These are phyloP conservation scores for Crypturellus tataupa DNA, from an alignment of 2,797 vertebrate genomes.

Conservation along the genomic window DNA sequence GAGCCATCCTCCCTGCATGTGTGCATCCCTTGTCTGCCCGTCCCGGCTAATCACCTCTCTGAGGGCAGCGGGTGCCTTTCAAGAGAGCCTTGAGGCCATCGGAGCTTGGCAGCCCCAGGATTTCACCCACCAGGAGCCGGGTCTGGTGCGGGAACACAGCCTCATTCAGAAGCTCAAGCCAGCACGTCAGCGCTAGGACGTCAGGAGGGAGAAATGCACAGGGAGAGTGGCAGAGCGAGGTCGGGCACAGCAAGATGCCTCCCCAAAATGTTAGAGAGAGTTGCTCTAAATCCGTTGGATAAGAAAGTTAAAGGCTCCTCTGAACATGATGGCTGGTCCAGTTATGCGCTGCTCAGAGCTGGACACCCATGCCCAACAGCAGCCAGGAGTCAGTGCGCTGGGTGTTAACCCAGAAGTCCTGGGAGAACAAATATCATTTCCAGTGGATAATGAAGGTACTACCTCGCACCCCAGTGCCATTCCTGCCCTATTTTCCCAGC, in stretches of 20 bases:
- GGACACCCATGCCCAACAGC: not conserved
- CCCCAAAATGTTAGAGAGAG: not conserved
- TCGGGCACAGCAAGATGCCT: not conserved
- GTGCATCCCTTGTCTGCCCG: not conserved
- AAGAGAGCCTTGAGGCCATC: not conserved
- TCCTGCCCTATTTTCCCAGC: not conserved
- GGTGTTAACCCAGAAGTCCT: not conserved
- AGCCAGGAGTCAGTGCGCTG: not conserved
- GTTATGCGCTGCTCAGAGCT: not conserved
- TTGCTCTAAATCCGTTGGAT: not conserved
- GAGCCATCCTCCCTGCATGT: not conserved
- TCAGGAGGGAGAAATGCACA: not conserved
- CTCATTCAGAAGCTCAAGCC: conserved; percentile 16
- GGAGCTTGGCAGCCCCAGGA: not conserved
- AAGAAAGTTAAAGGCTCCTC: no score
- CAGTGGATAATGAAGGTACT: not conserved
- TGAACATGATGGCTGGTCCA: not conserved
- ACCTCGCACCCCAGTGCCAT: not conserved
- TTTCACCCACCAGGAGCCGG: rapidly evolving
- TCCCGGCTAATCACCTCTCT: not conserved
- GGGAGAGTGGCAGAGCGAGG: not conserved
- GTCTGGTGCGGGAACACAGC: not conserved
- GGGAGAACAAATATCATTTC: not conserved
- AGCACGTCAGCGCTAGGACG: not conserved
- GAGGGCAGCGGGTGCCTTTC: not conserved